Evolutionary conservation across 1,140 invertebrate genomes (phyloP).

Genomic region (Bombus waltoni): DNA sequence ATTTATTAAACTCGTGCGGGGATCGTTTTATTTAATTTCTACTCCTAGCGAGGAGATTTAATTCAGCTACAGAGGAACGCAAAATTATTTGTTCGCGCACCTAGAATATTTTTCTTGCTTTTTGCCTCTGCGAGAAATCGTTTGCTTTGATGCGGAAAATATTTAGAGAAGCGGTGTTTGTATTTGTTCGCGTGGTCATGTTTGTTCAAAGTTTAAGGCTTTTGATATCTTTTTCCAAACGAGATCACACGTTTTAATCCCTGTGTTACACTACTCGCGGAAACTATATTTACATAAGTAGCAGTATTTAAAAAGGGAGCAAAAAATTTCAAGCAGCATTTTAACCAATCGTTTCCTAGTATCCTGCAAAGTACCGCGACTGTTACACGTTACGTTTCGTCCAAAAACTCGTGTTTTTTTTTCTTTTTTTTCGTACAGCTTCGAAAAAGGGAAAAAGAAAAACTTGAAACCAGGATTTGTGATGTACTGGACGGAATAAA

Average conservation of each 20-base stretch:
- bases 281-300: neutral
- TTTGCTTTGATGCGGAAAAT: neutral
- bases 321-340: neutral
- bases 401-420: neutral
- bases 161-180: neutral
- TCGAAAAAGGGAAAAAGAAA: neutral
- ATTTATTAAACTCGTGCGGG: slow-evolving; percentile 3
- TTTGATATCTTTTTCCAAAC: neutral
- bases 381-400: neutral
- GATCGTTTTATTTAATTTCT: neutral
- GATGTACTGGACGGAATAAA: neutral
- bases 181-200: neutral
- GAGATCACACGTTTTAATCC: neutral
- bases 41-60: neutral
- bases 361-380: neutral
- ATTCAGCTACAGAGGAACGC: neutral
- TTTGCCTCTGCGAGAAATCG: neutral
- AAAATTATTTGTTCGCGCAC: neutral
- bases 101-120: neutral
- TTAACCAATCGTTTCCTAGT: neutral
- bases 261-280: too few relatives aligned
- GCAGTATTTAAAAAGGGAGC: neutral
- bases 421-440: neutral
- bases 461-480: neutral
- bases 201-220: neutral